phyloP scores from a whole-genome alignment of 2,113 vertebrate species.

The Delphinus delphis region DNA sequence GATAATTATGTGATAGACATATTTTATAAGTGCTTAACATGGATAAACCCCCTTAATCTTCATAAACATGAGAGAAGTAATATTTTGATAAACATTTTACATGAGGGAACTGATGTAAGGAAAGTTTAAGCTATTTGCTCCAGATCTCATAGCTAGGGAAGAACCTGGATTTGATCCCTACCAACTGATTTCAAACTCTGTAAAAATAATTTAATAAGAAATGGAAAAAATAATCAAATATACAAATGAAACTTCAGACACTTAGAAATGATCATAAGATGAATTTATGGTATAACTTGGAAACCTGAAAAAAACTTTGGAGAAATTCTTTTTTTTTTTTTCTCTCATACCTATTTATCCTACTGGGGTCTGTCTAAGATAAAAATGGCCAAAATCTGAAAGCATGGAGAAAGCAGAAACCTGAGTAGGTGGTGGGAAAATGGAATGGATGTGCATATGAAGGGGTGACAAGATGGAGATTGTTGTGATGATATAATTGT shows the following conservation, averaged over 20 bases:
- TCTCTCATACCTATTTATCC: not conserved
- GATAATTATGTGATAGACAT: not conserved
- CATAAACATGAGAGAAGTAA: not conserved
- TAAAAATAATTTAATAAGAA: not conserved
- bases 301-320: not conserved
- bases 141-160: not conserved
- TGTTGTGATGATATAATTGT: not conserved
- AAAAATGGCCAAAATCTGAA: not conserved
- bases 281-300: not conserved
- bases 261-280: not conserved
- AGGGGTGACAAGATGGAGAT: not conserved
- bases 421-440: not conserved
- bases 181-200: not conserved
- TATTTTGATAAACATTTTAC: not conserved
- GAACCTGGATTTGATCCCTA: not conserved
- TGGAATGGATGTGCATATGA: not conserved
- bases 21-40: not conserved
- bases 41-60: not conserved
- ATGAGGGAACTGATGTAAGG: not conserved
- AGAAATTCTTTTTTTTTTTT: not conserved
- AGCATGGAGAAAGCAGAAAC: not conserved
- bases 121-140: not conserved
- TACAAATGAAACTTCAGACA: not conserved
- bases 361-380: not conserved
- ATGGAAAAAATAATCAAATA: not conserved